These are phyloP conservation scores for Tokudaia tokunoshimensis DNA, from an alignment of 2,797 vertebrate species.

Conservation along the genomic window DNA sequence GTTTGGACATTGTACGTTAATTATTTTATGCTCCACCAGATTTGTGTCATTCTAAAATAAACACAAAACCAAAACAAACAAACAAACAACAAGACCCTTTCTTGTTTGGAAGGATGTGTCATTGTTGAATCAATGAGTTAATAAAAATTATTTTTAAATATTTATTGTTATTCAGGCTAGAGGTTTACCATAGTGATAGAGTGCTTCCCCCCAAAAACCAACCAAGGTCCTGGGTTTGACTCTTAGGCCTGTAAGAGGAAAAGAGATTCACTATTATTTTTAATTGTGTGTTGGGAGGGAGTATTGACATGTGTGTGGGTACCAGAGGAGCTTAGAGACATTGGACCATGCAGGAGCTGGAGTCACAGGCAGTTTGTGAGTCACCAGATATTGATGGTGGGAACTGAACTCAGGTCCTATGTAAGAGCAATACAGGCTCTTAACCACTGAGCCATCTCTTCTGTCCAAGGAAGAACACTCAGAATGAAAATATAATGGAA, in stretches of 20 bases:
- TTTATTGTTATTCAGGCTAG: background rate
- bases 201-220: background rate
- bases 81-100: background rate
- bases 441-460: background rate
- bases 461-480: background rate
- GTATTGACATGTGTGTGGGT: background rate
- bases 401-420: background rate
- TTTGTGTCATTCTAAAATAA: background rate
- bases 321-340: background rate
- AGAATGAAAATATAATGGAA: slow-evolving; percentile 18
- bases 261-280: background rate
- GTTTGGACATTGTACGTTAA: background rate
- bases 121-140: background rate
- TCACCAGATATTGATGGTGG: background rate
- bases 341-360: background rate
- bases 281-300: too few species aligned
- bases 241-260: too few species aligned
- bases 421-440: background rate
- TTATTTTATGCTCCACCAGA: background rate
- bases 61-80: background rate
- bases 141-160: background rate
- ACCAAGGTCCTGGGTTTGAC: background rate
- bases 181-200: background rate
- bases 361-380: background rate
- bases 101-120: background rate